Evolutionary conservation across 2,888 invertebrate genomes (phyloP).

Genomic region (Hydriomena furcata): DNA sequence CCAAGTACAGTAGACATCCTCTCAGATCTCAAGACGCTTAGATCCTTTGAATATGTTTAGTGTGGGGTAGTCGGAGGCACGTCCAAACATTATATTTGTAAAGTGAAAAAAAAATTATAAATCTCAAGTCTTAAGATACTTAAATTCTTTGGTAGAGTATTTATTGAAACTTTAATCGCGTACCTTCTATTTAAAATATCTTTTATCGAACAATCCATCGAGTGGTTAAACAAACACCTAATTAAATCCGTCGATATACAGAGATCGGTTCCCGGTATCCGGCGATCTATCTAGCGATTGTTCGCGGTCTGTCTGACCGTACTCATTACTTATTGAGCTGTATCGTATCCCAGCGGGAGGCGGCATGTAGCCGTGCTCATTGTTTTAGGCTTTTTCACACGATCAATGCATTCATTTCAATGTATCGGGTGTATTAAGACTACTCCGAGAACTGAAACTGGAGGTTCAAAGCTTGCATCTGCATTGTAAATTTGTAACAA

Average conservation of each 20-base stretch:
- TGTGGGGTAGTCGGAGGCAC: too few relatives aligned
- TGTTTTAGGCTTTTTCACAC: constrained; percentile 12
- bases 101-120: too few relatives aligned
- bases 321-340: constrained; percentile 33
- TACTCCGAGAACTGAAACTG: too few relatives aligned
- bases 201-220: constrained; percentile 21
- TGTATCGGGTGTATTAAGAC: too few relatives aligned
- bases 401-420: background rate
- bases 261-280: constrained; percentile 29
- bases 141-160: too few relatives aligned
- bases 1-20: too few relatives aligned
- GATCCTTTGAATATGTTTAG: too few relatives aligned
- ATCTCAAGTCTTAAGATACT: too few relatives aligned
- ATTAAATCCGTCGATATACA: constrained; percentile 31
- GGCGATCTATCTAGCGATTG: constrained; percentile 19
- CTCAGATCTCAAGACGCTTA: too few relatives aligned
- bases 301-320: constrained; percentile 36
- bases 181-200: constrained; percentile 5
- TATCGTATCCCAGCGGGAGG: constrained; percentile 12
- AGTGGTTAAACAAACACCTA: constrained; percentile 38
- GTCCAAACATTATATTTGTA: too few relatives aligned
- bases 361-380: background rate
- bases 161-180: background rate
- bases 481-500: too few relatives aligned
- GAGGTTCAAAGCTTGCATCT: too few relatives aligned